Evolutionary conservation across 2,888 invertebrate species (phyloP), one percentile per base, ranked within the genome.

Genomic region (Acanthosepion lycidas): DNA sequence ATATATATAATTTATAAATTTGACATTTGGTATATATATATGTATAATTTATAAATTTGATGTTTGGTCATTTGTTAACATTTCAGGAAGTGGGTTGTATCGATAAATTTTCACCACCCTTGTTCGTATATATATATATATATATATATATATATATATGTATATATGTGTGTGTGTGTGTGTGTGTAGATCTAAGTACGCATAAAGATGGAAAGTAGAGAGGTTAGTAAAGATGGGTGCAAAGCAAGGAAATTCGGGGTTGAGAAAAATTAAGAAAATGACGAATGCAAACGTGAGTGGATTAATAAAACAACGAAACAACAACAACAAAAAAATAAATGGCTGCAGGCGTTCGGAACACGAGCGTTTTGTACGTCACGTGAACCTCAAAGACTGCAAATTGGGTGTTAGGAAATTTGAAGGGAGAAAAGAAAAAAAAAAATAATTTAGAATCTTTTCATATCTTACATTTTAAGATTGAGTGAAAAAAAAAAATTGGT

Each of bases 381-480:
- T 49, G 92, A 51, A 92, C 92, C 92, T 92, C 92, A 92, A 92
- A 92, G 92, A 92, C 92, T 51, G 49, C 49, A 92, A 92, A 92
- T 92, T 92, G 51, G 92, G 92, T 92, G 92, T 92, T n/a, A 92
- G 51, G 51, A 92, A 92, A n/a, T 49, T 92, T 92, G 12, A 49
- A 92, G 49, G 49, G 51, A 92, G 20, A 49, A 92, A 92, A 51
- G n/a, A 78, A 78, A 78, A 28, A 28, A 28, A 78, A 78, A n/a
- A 12, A 78, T n/a, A 78, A 78, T 78, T n/a, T 12, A 28, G 78
- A 78, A 78, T 78, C 78, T 92, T 92, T 92, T 92, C 92, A 92
- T 42, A 92, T 92, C 49, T 92, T 92, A 49, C 49, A 49, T 92
- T 92, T 92, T 51, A 23, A 92, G 92, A 92, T 92, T 51, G 92